phyloP scores from a whole-genome alignment of 2,888 invertebrate species.

The Rotaria magnacalcarata region DNA sequence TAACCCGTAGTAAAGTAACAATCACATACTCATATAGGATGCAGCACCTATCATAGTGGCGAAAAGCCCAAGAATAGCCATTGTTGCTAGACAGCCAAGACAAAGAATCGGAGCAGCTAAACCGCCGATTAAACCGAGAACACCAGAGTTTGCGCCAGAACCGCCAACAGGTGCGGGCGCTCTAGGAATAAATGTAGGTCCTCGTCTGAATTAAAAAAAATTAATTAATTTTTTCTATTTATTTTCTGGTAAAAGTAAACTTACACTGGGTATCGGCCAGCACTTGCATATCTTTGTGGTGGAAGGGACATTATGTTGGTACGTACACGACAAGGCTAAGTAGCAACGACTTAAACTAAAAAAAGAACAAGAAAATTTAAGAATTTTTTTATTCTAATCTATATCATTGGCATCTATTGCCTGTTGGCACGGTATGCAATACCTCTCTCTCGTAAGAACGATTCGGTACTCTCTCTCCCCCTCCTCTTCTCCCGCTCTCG shows the following conservation, averaged over 20 bases:
- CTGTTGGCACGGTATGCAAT: neutral
- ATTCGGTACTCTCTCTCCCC: no score
- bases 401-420: neutral
- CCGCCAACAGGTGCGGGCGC: neutral
- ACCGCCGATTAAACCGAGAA: neutral
- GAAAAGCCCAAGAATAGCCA: neutral
- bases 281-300: neutral
- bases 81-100: neutral
- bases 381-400: neutral
- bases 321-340: neutral
- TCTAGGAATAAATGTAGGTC: neutral
- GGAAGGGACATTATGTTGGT: neutral
- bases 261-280: neutral
- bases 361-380: neutral
- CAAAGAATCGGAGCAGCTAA: neutral
- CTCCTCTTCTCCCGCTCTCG: neutral
- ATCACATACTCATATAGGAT: conserved; percentile 22
- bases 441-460: neutral
- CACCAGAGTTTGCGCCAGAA: no score
- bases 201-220: neutral
- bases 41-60: conserved; percentile 25
- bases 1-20: neutral
- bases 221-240: neutral
- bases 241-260: neutral
- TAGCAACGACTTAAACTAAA: neutral